Percentiles rank a stretch among this genome's conserved stretches.
phyloP scores from a whole-genome alignment of 2,113 vertebrate species.

The Zosterops pallidus region DNA sequence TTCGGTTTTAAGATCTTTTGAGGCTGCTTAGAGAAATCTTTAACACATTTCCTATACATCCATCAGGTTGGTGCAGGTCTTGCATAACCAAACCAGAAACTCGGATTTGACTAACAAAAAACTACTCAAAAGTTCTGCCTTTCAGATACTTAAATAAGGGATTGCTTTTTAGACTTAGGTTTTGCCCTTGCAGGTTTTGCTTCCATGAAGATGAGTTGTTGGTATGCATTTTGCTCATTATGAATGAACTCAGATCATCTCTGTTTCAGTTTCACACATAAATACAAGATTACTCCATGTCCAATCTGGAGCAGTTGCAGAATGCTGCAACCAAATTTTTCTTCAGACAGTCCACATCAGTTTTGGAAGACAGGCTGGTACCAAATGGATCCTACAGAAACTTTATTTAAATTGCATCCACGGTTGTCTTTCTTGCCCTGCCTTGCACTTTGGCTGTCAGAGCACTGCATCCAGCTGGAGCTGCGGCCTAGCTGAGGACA shows the following conservation, averaged over 20 bases:
- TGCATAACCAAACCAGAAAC: neutral
- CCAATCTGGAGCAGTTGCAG: neutral
- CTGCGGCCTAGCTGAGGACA: neutral
- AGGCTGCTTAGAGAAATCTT: neutral
- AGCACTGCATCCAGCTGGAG: neutral
- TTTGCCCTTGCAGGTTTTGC: neutral
- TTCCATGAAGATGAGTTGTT: neutral
- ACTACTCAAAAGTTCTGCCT: neutral
- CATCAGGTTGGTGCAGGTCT: neutral
- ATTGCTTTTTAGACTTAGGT: neutral
- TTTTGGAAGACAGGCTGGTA: neutral
- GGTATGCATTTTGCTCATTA: neutral
- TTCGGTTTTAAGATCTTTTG: neutral
- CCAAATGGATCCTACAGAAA: neutral
- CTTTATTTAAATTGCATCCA: neutral
- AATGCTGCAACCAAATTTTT: neutral
- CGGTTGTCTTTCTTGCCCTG: neutral
- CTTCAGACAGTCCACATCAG: fast-evolving
- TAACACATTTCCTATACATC: neutral
- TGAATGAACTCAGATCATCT: neutral
- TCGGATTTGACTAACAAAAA: neutral
- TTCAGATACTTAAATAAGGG: neutral
- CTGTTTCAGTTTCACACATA: neutral
- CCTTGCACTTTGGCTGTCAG: neutral
- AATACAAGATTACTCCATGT: neutral